A percentile compares a stretch with the other conserved stretches of the same genome.
Evolutionary conservation across 2,797 vertebrate genomes (phyloP).

Genomic region (Cyprinella venusta): DNA sequence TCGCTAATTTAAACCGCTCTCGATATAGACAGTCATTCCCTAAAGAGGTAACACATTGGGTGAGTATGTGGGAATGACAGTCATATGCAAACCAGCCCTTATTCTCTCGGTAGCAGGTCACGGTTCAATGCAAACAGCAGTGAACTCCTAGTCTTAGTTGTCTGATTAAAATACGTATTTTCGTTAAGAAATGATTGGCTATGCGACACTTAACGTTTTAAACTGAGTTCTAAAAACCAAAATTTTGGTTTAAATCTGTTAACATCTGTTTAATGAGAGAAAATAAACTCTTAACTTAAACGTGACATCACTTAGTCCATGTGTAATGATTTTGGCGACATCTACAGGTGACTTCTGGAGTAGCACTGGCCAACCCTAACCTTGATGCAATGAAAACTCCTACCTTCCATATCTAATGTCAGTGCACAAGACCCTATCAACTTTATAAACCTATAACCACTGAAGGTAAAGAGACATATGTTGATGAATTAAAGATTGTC

Average conservation of each 20-base stretch:
- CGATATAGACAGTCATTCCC: neutral
- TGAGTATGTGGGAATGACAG: conserved; percentile 3
- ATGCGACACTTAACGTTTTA: neutral
- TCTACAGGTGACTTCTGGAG: neutral
- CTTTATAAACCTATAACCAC: neutral
- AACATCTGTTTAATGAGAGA: neutral
- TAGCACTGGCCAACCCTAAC: neutral
- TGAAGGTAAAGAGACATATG: neutral
- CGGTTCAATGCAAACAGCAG: neutral
- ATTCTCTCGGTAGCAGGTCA: neutral
- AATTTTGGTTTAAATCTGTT: neutral
- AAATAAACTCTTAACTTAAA: neutral
- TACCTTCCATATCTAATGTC: neutral
- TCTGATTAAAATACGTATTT: neutral
- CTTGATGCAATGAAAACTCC: neutral
- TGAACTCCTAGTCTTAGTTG: neutral
- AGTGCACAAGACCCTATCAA: neutral
- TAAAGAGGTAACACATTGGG: neutral
- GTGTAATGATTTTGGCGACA: conserved; percentile 11
- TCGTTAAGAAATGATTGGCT: neutral
- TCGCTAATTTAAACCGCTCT: neutral
- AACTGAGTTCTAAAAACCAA: neutral
- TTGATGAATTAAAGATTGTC: neutral
- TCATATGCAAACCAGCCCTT: conserved; percentile 35
- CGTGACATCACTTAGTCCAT: neutral